Evolutionary conservation across 2,113 vertebrate genomes (phyloP).

Genomic region (Sclerurus mexicanus): DNA sequence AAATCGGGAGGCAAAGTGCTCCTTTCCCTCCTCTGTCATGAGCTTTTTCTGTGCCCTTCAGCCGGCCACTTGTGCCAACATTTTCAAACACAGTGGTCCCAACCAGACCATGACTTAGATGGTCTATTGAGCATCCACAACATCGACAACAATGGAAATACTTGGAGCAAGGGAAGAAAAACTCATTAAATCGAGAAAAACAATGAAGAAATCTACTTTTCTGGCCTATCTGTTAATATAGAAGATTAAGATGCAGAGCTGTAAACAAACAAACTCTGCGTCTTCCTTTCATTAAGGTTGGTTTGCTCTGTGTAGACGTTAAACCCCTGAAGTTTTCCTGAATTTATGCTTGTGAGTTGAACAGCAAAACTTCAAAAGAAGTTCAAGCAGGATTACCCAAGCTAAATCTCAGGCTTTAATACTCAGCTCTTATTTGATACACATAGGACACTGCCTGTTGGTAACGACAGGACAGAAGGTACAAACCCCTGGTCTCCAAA

Average conservation of each 20-base stretch:
- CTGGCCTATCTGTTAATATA: background rate
- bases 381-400: conserved; percentile 12
- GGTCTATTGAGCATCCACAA: background rate
- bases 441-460: background rate
- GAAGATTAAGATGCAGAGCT: background rate
- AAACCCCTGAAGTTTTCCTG: background rate
- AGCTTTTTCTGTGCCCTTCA: background rate
- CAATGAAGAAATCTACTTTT: background rate
- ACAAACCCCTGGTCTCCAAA: background rate
- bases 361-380: background rate
- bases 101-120: background rate
- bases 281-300: background rate
- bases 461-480: background rate
- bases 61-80: background rate
- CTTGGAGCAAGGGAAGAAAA: background rate
- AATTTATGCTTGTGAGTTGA: background rate
- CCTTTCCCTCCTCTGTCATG: background rate
- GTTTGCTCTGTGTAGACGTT: background rate
- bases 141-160: background rate
- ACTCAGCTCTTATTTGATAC: background rate
- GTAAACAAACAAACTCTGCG: background rate
- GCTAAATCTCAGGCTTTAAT: background rate
- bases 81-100: background rate
- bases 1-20: background rate
- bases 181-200: background rate